Conservation (phyloP, 2,797 vertebrate species). For the Oryzias sinensis region DNA sequence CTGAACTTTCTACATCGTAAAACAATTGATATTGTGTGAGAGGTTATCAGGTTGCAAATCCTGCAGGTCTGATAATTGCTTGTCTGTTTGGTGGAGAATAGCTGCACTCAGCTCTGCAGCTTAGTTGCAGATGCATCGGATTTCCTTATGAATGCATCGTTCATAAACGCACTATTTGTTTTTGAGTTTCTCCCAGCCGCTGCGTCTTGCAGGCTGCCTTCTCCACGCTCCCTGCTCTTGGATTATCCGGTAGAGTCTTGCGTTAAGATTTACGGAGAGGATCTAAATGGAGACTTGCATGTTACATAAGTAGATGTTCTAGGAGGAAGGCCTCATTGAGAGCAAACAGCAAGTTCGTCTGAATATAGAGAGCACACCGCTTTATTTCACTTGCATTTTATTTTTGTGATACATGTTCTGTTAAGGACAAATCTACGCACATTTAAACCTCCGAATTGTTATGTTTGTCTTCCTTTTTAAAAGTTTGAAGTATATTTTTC, state of each 20-base stretch:
- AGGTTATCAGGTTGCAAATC: conserved; percentile 21
- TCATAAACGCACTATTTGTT: conserved; percentile 31
- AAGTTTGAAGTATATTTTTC: no score
- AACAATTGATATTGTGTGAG: not conserved
- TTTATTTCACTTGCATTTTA: no score
- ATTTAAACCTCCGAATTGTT: no score
- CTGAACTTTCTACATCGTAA: no score
- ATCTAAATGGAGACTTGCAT: conserved; percentile 65
- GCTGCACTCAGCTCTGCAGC: conserved; percentile 12
- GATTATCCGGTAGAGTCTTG: conserved; percentile 56
- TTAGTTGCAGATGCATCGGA: conserved; percentile 24
- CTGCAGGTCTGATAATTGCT: conserved; percentile 17
- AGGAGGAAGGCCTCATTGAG: conserved; percentile 28
- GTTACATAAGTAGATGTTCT: conserved; percentile 68
- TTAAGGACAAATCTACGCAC: no score
- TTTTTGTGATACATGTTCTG: no score
- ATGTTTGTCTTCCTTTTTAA: no score
- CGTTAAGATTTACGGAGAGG: conserved; percentile 66
- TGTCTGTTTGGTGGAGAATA: conserved; percentile 18
- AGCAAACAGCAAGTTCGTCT: conserved; percentile 7
- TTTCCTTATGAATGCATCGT: conserved; percentile 55
- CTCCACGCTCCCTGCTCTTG: conserved; percentile 24
- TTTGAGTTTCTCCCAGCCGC: conserved; percentile 22
- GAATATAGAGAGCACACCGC: not conserved
- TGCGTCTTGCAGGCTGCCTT: not conserved